Base-by-base conservation (phyloP, 2,888 invertebrate species). In the Ormyrus nitidulus region DNA sequence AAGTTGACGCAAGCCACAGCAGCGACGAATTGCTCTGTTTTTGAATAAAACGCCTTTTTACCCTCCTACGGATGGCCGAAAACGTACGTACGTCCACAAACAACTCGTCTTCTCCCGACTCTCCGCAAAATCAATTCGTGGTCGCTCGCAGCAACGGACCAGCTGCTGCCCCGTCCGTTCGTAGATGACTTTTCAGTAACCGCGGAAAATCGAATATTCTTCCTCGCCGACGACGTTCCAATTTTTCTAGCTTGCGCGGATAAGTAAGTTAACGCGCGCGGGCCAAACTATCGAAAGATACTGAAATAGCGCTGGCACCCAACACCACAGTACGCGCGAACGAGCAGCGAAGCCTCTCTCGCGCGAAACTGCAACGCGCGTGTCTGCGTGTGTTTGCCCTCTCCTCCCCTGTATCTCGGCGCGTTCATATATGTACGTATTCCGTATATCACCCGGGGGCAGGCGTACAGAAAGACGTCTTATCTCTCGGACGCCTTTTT, bases 221-320 rank as follows among this genome's bases (percentile, higher is more conserved):
- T 48, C 44, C 11, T 19, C 19, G 46, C 0, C 69, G 11, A 11
- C 13, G n/a, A 76, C 58, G 77, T 71, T 71, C 71, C 65, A 77
- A 65, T 77, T 71, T 77, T 71, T 64, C 71, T 68, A 11, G 13
- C 19, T 59, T 34, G 51, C 48, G 10, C 66, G 6, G 10, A 49
- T 6, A 5, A 48, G 49, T 11, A 19, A 61, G 62, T 34, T 34
- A 34, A 0, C 34, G 44, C 58, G 59, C 58, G 54, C 76, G 58
- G 13, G 51, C 65, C 54, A 73, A 77, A 80, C 64, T 69, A 68
- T 51, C 65, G 58, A 73, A 80, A 79, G 79, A 69, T 81, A 82
- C 82, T 83, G 79, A 83, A 83, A 83, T 83, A 83, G 83, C 77
- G 73, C 79, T 81, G 78, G 80, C 80, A 81, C 62, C 74, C 54